Evolutionary conservation across 2,888 invertebrate genomes (phyloP).

Genomic region (Eilema caniola): DNA sequence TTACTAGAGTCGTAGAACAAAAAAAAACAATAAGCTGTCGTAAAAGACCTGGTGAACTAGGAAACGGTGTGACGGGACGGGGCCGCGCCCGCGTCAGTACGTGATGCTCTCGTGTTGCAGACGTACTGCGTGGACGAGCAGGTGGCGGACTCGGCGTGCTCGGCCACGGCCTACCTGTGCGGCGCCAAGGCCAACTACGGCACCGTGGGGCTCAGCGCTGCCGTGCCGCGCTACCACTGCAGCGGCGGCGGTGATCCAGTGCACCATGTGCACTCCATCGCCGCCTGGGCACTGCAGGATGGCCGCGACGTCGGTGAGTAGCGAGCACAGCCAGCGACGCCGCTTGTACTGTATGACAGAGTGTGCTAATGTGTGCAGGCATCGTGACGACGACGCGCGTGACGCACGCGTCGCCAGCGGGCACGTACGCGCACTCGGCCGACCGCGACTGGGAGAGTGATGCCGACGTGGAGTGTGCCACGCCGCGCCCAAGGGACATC

Average conservation of each 20-base stretch:
- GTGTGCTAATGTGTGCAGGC: slow-evolving; percentile 64
- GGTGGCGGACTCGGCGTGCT: slow-evolving; percentile 91
- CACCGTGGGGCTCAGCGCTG: slow-evolving; percentile 89
- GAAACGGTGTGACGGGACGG: no score
- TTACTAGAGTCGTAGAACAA: no score
- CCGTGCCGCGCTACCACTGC: slow-evolving; percentile 88
- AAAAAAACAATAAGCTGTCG: no score
- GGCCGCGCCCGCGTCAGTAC: no score
- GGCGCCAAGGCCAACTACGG: slow-evolving; percentile 89
- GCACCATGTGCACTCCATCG: slow-evolving; percentile 88
- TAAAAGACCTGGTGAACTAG: no score
- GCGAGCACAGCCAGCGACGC: no score
- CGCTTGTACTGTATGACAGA: no score
- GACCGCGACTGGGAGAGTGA: slow-evolving; percentile 92
- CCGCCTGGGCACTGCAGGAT: slow-evolving; percentile 88
- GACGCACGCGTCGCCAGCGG: slow-evolving; percentile 93
- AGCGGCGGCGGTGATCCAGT: slow-evolving; percentile 75
- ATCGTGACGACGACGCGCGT: slow-evolving; percentile 93
- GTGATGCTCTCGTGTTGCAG: slow-evolving; percentile 52
- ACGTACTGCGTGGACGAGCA: slow-evolving; percentile 88
- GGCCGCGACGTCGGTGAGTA: slow-evolving; percentile 71
- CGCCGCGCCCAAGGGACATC: slow-evolving; percentile 87
- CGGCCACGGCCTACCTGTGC: slow-evolving; percentile 89
- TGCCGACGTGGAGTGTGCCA: slow-evolving; percentile 75
- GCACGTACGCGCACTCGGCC: slow-evolving; percentile 89